These are phyloP conservation scores for Tetranychus cinnabarinus DNA, from an alignment of 1,140 invertebrate species.

Conservation along the genomic window DNA sequence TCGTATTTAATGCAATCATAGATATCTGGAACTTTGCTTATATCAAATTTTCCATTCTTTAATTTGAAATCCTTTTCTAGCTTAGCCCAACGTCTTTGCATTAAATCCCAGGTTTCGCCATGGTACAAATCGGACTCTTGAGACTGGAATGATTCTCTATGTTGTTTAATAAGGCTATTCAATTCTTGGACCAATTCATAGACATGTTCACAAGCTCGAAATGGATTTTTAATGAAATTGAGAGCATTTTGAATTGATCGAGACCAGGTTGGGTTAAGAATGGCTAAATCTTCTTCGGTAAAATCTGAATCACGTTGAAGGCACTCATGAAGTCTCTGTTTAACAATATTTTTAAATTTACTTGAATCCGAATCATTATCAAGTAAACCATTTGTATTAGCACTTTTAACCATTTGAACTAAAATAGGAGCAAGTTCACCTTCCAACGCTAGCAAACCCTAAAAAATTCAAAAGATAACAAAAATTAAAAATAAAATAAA, in stretches of 20 bases:
- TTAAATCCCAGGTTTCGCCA: conserved; percentile 95
- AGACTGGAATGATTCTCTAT: conserved; percentile 40
- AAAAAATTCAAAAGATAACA: not conserved
- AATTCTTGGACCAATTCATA: conserved; percentile 60
- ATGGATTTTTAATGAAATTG: conserved; percentile 87
- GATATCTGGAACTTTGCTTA: conserved; percentile 97
- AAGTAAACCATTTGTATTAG: conserved; percentile 89
- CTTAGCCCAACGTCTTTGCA: conserved; percentile 92
- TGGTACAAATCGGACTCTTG: conserved; percentile 74
- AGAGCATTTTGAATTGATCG: conserved; percentile 38
- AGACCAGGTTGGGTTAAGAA: conserved; percentile 64
- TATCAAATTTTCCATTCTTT: conserved; percentile 68
- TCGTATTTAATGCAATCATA: conserved; percentile 99
- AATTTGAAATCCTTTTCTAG: conserved; percentile 94
- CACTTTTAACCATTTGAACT: conserved; percentile 99
- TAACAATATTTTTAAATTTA: conserved; percentile 86
- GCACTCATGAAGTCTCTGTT: conserved; percentile 73
- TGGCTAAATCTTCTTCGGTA: conserved; percentile 50
- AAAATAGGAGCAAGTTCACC: conserved; percentile 95
- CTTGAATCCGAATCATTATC: conserved; percentile 94
- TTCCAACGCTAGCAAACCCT: conserved; percentile 74
- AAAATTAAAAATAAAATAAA: not conserved
- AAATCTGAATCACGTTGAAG: conserved; percentile 77
- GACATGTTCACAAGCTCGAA: conserved; percentile 70
- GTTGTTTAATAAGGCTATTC: conserved; percentile 48